Evolutionary conservation across 2,113 vertebrate species (phyloP).

Genomic region (Chlamydotis undulata): DNA sequence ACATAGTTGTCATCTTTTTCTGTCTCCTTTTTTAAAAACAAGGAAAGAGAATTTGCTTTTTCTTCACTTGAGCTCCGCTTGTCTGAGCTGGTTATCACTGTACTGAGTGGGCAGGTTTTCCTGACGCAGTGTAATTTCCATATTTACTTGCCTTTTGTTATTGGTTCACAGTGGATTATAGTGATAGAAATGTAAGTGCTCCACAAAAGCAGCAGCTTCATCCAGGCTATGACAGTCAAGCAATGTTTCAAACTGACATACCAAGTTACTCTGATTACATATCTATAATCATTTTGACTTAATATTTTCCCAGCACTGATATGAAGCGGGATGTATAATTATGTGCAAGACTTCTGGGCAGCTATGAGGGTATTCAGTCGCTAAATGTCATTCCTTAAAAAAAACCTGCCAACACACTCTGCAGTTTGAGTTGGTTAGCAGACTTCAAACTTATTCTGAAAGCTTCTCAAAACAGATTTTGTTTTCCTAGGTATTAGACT

Average conservation of each 20-base stretch:
- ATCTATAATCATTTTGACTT: not conserved
- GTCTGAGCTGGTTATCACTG: not conserved
- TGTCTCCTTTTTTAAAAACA: not conserved
- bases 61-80: not conserved
- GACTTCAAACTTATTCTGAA: not conserved
- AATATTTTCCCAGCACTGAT: not conserved
- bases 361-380: not conserved
- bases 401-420: rapidly evolving
- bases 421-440: not conserved
- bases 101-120: not conserved
- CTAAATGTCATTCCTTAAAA: not conserved
- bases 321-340: not conserved
- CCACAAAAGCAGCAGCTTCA: not conserved
- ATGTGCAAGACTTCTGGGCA: not conserved
- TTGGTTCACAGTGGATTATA: not conserved
- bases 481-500: not conserved
- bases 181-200: not conserved
- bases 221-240: not conserved
- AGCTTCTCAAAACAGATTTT: not conserved
- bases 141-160: not conserved
- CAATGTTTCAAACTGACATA: not conserved
- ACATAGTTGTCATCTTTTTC: not conserved
- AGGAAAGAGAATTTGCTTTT: not conserved
- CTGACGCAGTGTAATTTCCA: not conserved
- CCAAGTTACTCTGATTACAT: not conserved